phyloP scores from a whole-genome alignment of 2,113 vertebrate species.

The Sialia sialis region DNA sequence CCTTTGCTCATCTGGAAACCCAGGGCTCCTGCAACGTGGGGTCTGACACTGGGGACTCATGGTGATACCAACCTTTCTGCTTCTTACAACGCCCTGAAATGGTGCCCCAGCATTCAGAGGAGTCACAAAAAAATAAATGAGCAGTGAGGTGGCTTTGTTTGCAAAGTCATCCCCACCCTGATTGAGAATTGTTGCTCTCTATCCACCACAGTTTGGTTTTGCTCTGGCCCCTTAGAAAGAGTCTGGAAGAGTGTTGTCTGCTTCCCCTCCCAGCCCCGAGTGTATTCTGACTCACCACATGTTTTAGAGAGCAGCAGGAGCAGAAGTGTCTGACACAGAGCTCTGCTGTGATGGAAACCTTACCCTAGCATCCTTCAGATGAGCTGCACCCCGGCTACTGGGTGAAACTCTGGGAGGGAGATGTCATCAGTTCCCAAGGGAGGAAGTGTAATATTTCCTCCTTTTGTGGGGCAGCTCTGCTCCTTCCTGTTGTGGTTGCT shows the following conservation, averaged over 20 bases:
- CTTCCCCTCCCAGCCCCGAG: neutral
- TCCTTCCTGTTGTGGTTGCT: neutral
- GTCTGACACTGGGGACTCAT: neutral
- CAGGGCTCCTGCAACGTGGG: neutral
- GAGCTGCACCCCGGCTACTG: neutral
- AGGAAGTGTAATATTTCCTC: neutral
- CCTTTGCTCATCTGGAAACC: constrained; percentile 29
- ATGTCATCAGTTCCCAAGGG: fast-evolving
- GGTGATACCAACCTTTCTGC: neutral
- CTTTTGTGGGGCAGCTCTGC: neutral
- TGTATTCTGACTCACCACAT: neutral
- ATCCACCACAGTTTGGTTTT: neutral
- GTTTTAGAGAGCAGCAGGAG: neutral
- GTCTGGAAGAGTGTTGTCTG: neutral
- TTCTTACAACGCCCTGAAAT: neutral
- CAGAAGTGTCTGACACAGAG: neutral
- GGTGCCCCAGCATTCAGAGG: neutral
- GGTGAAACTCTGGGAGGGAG: neutral
- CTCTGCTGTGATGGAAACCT: neutral
- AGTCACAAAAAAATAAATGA: neutral
- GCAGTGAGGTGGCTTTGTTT: neutral
- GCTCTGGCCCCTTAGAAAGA: neutral
- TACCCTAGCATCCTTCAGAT: neutral
- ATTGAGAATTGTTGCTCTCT: neutral
- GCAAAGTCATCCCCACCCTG: neutral